Evolutionary conservation across 2,888 invertebrate genomes (phyloP).

Genomic region (Campoletis raptor): DNA sequence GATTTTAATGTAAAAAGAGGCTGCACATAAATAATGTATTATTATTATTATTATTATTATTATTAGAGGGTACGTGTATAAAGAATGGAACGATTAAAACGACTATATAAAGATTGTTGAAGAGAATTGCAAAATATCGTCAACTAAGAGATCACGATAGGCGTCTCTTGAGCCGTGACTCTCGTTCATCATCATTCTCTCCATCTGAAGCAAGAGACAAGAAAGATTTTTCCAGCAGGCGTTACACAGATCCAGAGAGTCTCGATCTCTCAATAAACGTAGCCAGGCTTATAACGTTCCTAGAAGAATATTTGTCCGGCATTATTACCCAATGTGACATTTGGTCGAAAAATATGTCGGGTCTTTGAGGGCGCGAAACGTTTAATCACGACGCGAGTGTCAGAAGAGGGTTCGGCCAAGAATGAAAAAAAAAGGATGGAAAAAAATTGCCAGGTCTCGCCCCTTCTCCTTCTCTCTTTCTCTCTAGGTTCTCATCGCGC

Average conservation of each 20-base stretch:
- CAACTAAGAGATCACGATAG: constrained; percentile 47
- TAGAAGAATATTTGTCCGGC: constrained; percentile 29
- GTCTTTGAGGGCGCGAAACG: constrained; percentile 46
- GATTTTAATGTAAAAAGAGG: not conserved
- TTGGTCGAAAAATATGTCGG: constrained; percentile 62
- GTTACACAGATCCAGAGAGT: not conserved
- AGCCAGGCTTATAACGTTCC: constrained; percentile 1
- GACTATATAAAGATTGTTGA: not conserved
- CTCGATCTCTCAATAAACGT: constrained; percentile 5
- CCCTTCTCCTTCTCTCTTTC: constrained; percentile 20
- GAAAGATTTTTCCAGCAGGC: constrained; percentile 6
- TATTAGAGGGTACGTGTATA: not conserved
- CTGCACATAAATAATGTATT: not conserved
- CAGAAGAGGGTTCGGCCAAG: constrained; percentile 27
- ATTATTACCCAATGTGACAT: constrained; percentile 67
- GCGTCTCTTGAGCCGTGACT: constrained; percentile 58
- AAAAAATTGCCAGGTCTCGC: constrained; percentile 25
- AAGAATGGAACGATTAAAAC: not conserved
- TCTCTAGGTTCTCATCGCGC: constrained; percentile 50
- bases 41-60: not conserved
- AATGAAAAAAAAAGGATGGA: constrained; percentile 14
- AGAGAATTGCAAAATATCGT: constrained; percentile 44
- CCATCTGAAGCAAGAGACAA: not conserved
- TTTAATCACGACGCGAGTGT: constrained; percentile 60
- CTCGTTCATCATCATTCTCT: constrained; percentile 56